Evolutionary conservation across 2,797 vertebrate species (phyloP).

Genomic region (Chrysocyon brachyurus): DNA sequence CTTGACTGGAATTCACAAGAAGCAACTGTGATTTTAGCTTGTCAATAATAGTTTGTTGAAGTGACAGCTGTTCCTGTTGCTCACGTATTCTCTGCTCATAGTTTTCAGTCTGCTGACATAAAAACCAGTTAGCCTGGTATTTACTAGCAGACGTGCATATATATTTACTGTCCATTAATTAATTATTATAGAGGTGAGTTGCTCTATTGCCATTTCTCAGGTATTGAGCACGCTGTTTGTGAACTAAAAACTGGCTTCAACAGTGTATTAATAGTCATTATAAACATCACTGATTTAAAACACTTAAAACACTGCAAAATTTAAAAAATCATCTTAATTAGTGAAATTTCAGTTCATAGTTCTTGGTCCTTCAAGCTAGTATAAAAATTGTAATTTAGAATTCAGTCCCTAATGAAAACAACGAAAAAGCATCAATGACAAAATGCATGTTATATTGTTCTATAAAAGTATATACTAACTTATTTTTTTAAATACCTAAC

Average conservation of each 20-base stretch:
- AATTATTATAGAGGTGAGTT: slow-evolving; percentile 24
- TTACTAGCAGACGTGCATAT: slow-evolving; percentile 65
- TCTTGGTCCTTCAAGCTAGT: slow-evolving; percentile 49
- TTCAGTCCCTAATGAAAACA: slow-evolving; percentile 52
- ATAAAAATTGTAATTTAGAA: slow-evolving; percentile 59
- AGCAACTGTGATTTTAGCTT: slow-evolving; percentile 90
- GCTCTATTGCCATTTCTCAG: slow-evolving; percentile 11
- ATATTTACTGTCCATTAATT: slow-evolving; percentile 68
- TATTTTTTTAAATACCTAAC: neutral
- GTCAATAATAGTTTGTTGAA: slow-evolving; percentile 93
- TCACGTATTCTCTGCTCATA: slow-evolving; percentile 94
- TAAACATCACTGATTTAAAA: slow-evolving; percentile 49
- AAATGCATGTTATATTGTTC: slow-evolving; percentile 16
- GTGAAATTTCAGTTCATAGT: slow-evolving; percentile 50
- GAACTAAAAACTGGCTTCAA: slow-evolving; percentile 43
- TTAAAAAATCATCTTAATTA: slow-evolving; percentile 46
- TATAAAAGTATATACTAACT: slow-evolving; percentile 56
- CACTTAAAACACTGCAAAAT: slow-evolving; percentile 19
- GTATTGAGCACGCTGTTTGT: slow-evolving; percentile 34
- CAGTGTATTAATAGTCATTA: slow-evolving; percentile 39
- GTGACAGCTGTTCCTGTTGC: slow-evolving; percentile 95
- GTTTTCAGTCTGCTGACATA: slow-evolving; percentile 94
- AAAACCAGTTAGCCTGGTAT: slow-evolving; percentile 84
- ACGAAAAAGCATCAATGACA: slow-evolving; percentile 39
- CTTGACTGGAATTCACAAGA: slow-evolving; percentile 88